Evolutionary conservation across 37 sponge, comb jelly and placozoan species (phyloP).

Genomic region (Trichoplax adhaerens): DNA sequence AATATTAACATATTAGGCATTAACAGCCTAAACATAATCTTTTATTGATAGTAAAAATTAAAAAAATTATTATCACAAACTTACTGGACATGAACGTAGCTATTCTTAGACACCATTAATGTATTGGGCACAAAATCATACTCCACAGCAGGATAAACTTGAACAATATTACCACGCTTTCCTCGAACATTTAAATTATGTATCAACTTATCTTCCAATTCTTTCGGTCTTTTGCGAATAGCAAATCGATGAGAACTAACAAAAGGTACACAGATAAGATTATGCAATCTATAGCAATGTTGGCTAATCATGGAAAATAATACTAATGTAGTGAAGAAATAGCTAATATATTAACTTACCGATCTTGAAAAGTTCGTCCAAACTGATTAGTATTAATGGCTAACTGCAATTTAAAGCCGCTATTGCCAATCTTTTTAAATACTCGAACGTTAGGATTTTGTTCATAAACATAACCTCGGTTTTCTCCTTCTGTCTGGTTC

Average conservation of each 20-base stretch:
- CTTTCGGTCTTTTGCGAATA: constrained; percentile 34
- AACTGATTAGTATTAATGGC: constrained; percentile 95
- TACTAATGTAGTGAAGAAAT: neutral
- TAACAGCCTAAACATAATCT: neutral
- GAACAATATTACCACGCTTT: constrained; percentile 97
- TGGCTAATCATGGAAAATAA: constrained; percentile 1
- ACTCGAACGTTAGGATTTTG: constrained; percentile 82
- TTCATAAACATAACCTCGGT: constrained; percentile 80
- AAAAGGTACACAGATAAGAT: neutral
- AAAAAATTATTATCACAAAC: neutral
- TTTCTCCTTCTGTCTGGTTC: neutral
- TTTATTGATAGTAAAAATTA: neutral
- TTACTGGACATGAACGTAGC: constrained; percentile 79
- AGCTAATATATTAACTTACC: constrained; percentile 12
- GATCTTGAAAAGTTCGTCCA: constrained; percentile 93
- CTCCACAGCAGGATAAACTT: constrained; percentile 94
- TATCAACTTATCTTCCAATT: constrained; percentile 23
- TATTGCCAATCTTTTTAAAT: neutral
- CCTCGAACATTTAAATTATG: constrained; percentile 91
- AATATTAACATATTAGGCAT: neutral
- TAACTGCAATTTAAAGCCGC: constrained; percentile 49
- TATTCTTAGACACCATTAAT: constrained; percentile 18
- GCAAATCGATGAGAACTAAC: constrained; percentile 52
- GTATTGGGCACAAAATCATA: constrained; percentile 94
- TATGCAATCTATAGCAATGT: constrained; percentile 12